Evolutionary conservation across 1,140 invertebrate genomes (phyloP), one percentile per base, ranked within the genome.

Genomic region (Drosophila nebulosa): DNA sequence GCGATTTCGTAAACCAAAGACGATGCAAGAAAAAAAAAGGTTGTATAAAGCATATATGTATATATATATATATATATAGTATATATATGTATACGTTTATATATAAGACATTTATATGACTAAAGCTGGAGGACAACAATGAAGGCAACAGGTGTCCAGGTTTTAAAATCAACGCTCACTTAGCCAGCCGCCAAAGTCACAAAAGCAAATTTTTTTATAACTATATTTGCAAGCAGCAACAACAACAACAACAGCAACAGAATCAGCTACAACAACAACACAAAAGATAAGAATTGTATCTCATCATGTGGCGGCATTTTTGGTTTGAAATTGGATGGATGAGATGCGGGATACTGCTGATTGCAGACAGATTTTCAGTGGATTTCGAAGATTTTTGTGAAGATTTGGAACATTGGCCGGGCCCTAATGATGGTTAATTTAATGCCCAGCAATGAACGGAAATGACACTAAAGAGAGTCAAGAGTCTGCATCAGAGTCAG

Each of bases 381-480:
- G 66, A 65, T 79, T 72, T 85, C 16, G 64, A 39, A 75, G 62
- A 35, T 65, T 50, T 35, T 10, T 32, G 5, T 5, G n/a, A 18
- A 35, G 12, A 42, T 58, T 24, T 24, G 39, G 21, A 10, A 9
- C 1, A 1, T 22, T 42, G 53, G 56, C 66, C n/a, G n/a, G n/a
- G n/a, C n/a, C n/a, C 81, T 86, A 86, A 86, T 86, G 83, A 86
- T 78, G 30, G 67, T 58, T 86, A 78, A 86, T 86, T 86, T 86
- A 86, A 77, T 80, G 81, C 73, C 39, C 57, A 60, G 53, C 71
- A 53, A 50, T 71, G 35, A 79, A 53, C 80, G 81, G 81, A 85
- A 85, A 81, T 81, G 83, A 71, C 81, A 86, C 73, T 52, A 70
- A 61, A 75, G 51, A 50, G 71, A 3, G 9, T 30, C 9, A 61